Evolutionary conservation across 2,113 vertebrate genomes (phyloP), one percentile per base, ranked within the genome.

Genomic region (Aegypius monachus): DNA sequence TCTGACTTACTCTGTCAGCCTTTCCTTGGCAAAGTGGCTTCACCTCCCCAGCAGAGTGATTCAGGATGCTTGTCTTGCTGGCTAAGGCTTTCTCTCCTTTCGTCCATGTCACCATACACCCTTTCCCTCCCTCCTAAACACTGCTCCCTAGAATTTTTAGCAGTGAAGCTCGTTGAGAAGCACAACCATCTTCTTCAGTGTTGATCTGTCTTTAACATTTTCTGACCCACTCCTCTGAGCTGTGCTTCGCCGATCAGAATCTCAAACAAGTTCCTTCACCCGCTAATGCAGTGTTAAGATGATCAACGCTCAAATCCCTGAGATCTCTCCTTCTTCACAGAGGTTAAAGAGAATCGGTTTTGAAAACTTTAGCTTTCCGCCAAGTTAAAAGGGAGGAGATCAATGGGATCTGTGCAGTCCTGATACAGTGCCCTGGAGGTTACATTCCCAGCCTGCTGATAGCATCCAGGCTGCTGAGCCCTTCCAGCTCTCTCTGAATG

Each of bases 11-110:
- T 72, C 65, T 61, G 66, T 96, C 75, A 91, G 91, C 75, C 91
- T 87, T 90, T 90, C 82, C 91, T 93, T 97, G 95, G 95, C 93
- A 93, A 34, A 80, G 75, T n/a, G 31, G 86, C n/a, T 50, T 88
- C n/a, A 81, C 82, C 81, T 91, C 96, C 91, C 77, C 59, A 20
- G 85, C 84, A 81, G 68, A 42, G 26, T 97, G 92, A 97, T 84
- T 94, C 95, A 91, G 86, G 95, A 90, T 80, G 73, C 78, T 95
- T 6, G 8, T 73, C 78, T 66, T 88, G 82, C 87, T 92, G 92
- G 68, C 95, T 94, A 83, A 95, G 86, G 45, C 88, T 93, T 96
- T 81, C 81, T 88, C 52, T 97, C 56, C 48, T 59, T 89, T 55
- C 23, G 52, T 94, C 23, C 58, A 11, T 91, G 55, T 65, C 47